Evolutionary conservation across 2,113 vertebrate species (phyloP), one percentile per base, ranked within the genome.

Genomic region (Brachyistius frenatus): DNA sequence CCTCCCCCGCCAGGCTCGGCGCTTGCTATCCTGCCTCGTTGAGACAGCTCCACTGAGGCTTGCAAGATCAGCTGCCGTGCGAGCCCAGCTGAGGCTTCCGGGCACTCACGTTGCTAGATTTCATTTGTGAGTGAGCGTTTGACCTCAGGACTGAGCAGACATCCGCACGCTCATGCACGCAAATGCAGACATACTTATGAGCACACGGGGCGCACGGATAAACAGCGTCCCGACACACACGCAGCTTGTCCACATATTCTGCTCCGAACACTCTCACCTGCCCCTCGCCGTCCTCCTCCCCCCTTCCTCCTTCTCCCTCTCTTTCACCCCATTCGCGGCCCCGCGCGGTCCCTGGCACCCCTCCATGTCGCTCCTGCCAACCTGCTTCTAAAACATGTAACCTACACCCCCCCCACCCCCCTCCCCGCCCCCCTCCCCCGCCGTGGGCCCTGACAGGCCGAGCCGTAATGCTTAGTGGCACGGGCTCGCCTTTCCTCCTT

Each of bases 21-120:
- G 80, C 88, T 88, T 76, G 88, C 90, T 83, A 76, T 56, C 86
- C 89, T 92, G 91, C 89, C 86, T 94, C 85, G 80, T 91, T 93
- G 87, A 92, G 92, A 94, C 94, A 92, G 91, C 91, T 93, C 91
- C 92, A 94, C 88, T 93, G 91, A 94, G 91, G 91, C 93, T 93
- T 92, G 91, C 92, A 90, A 87, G 91, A 94, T 95, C 92, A 93
- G 92, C 92, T 93, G 93, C 82, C 86, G 84, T 91, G 91, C 82
- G 65, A 92, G 86, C 89, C 92, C 90, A 91, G 88, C 91, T 93
- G 89, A 90, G 90, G 88, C 92, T 92, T 50, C 76, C 36, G 86
- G 93, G 84, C 90, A 70, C 88, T 91, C 91, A 86, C 85, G 91
- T 91, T 93, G 93, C 89, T 94, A 89, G 88, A 93, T 93, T 91